Evolutionary conservation across 2,797 vertebrate genomes (phyloP).

Genomic region (Arnoldichthys spilopterus): DNA sequence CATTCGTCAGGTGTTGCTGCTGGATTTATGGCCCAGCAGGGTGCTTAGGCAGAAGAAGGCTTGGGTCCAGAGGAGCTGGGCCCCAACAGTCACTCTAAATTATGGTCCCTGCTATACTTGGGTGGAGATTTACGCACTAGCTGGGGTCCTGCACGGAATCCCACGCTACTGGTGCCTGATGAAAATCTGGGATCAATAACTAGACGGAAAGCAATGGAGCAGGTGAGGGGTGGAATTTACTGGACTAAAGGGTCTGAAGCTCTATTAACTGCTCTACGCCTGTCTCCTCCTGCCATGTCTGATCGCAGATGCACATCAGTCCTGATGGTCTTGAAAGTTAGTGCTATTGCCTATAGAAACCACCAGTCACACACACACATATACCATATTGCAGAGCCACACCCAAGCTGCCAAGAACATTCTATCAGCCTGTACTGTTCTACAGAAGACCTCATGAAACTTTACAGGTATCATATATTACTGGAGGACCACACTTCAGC

Average conservation of each 20-base stretch:
- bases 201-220: constrained; percentile 68
- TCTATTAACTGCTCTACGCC: constrained; percentile 20
- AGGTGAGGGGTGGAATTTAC: constrained; percentile 42
- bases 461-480: background rate
- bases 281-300: constrained; percentile 30
- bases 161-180: constrained; percentile 73
- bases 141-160: constrained; percentile 57
- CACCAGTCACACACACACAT: constrained; percentile 18
- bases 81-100: constrained; percentile 64
- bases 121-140: constrained; percentile 67
- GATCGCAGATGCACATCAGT: constrained; percentile 25
- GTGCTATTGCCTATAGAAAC: background rate
- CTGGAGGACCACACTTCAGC: background rate
- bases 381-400: constrained; percentile 10
- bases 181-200: constrained; percentile 78
- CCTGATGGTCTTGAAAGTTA: constrained; percentile 6
- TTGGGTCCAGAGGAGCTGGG: constrained; percentile 47
- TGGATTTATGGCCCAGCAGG: constrained; percentile 67
- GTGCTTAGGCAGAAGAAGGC: constrained; percentile 61
- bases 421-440: constrained; percentile 10
- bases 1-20: constrained; percentile 63
- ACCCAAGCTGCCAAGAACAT: background rate
- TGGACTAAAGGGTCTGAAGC: constrained; percentile 10
- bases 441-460: constrained; percentile 1
- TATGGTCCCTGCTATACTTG: constrained; percentile 63